Base-by-base conservation (phyloP, 2,797 vertebrate species). In the Semaprochilodus insignis region DNA sequence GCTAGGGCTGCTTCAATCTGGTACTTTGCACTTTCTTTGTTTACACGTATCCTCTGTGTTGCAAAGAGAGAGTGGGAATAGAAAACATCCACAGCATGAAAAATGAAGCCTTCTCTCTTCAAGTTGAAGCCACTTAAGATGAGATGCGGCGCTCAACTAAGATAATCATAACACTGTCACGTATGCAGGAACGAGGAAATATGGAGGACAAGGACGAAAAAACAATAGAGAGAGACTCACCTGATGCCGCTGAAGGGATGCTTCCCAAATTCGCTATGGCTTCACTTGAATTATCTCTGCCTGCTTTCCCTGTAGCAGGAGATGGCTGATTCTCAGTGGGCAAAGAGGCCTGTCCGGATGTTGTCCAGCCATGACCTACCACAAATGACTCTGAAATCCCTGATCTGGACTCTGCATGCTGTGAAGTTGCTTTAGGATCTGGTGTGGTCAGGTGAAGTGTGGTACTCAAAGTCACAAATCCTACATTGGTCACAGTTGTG, bases 331-430 rank as follows among this genome's bases (percentile, higher is more conserved):
- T 82, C 4, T 93, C 91, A 27, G 90, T 88, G 1, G 87, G 69
- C 52, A 88, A 91, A 57, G 84, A 72, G 70, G 73, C 87, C 13
- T 3, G 1, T 23, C 70, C 85, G 76, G 91, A 90, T 55, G 87
- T 85, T 25, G 81, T 91, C 92, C 90, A 88, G 1, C 63, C 86
- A 52, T 86, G 87, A 80, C 90, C 91, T 59, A 92, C 76, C 15
- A 91, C 86, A 52, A 94, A 93, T 2, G 93, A 93, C 17, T 94
- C 92, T 0, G 92, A 90, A 31, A 90, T 90, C 1, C 91, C 89
- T 16, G 93, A 91, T 87, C 91, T 91, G 77, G 93, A 92, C 74
- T 93, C 93, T 75, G 90, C 91, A 83, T 88, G 83, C 17, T 91
- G 91, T 21, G 83, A 80, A 0, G 71, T 72, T 0, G 74, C 79